Base-by-base conservation (phyloP, 2,888 invertebrate genomes). In the Chironomus riparius region DNA sequence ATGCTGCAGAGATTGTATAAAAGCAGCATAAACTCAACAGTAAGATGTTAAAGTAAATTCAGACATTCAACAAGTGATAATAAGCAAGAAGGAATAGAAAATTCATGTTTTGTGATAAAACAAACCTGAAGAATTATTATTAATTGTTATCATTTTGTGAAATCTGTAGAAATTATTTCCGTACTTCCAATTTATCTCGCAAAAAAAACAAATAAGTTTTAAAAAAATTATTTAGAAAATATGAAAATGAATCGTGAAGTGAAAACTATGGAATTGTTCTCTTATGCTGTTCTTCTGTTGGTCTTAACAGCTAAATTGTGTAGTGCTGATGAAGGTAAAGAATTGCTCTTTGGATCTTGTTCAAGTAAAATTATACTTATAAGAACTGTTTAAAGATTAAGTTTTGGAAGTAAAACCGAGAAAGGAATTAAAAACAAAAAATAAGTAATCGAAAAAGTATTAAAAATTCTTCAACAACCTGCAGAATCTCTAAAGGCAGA, bases 51-150 rank as follows among this genome's bases (percentile, higher is more conserved):
- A 68, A 65, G n/a, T 13, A 48, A 10, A 22, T 18, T 62, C 47
- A 74, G 74, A 47, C 28, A 74, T 74, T 74, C 74, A 74, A 74
- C 74, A 74, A 74, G 74, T 65, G 65, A 65, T 15, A 65, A 21
- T 65, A 21, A 65, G 10, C 38, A 10, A 7, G 7, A 38, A 38
- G 4, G 38, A 4, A 38, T 38, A 38, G 21, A 21, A 65, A 65
- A 24, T 22, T 21, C 65, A 22, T 65, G 65, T 22, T 65, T 65
- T 65, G 65, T 65, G 65, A 65, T 6, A 21, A 12, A 22, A 10
- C 21, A 65, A 24, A 13, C 7, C 5, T 48, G 7, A 21, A 70
- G 10, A 21, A 15, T 70, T 70, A 48, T 70, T 38, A 38, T 38
- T 48, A 21, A 48, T 38, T 38, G 38, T 28, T 68, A 28, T 68